These are phyloP conservation scores for Pinna nobilis DNA, from an alignment of 1,140 invertebrate species.

Conservation along the genomic window DNA sequence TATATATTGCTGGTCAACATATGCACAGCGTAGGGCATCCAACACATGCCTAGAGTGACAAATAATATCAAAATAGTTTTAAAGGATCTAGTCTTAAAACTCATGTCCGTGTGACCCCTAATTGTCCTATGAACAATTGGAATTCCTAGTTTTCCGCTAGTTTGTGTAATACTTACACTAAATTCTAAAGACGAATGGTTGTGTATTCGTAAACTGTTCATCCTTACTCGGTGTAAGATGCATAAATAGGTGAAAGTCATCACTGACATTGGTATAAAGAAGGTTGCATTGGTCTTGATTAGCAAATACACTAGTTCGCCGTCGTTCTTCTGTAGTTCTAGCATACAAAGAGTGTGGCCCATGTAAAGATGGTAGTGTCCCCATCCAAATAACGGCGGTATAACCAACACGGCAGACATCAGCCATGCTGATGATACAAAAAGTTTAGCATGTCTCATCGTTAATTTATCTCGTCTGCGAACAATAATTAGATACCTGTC, in stretches of 20 bases:
- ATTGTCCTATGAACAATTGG: slow-evolving; percentile 22
- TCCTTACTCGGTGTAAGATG: slow-evolving; percentile 47
- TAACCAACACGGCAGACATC: slow-evolving; percentile 21
- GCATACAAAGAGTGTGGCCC: slow-evolving; percentile 26
- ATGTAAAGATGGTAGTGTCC: slow-evolving; percentile 36
- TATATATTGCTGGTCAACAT: slow-evolving; percentile 7
- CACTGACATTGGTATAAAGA: slow-evolving; percentile 40
- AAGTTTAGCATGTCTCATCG: slow-evolving; percentile 35
- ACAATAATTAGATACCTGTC: slow-evolving; percentile 60
- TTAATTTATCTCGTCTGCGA: slow-evolving; percentile 49
- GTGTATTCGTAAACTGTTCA: slow-evolving; percentile 41
- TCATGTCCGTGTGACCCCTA: slow-evolving; percentile 41
- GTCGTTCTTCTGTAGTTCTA: neutral
- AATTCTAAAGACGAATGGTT: slow-evolving; percentile 36
- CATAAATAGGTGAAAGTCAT: slow-evolving; percentile 47
- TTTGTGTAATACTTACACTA: slow-evolving; percentile 26
- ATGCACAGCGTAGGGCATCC: slow-evolving; percentile 40
- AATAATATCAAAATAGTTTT: slow-evolving; percentile 50
- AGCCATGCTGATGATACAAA: slow-evolving; percentile 42
- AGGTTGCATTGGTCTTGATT: slow-evolving; percentile 25
- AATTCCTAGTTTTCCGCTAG: slow-evolving; percentile 30
- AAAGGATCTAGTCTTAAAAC: slow-evolving; percentile 50
- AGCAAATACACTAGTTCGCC: slow-evolving; percentile 31
- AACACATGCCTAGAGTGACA: slow-evolving; percentile 39
- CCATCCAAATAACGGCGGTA: slow-evolving; percentile 51